A percentile compares a stretch with the other conserved stretches of the same genome.
Conservation (phyloP, 2,797 vertebrate genomes). For the Leptodactylus fallax region DNA sequence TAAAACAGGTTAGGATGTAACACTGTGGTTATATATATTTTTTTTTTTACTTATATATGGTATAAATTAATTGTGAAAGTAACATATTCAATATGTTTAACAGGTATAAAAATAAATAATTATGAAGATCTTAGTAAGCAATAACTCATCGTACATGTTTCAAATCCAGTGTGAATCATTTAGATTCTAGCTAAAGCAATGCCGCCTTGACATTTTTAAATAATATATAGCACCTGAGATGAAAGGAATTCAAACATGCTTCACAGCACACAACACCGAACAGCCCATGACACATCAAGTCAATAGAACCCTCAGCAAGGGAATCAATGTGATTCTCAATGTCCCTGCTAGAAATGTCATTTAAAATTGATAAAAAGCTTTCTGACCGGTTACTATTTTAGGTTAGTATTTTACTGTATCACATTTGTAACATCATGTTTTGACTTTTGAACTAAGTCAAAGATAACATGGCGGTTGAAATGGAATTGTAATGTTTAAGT, state of each 20-base stretch:
- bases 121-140: constrained; percentile 65
- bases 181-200: constrained; percentile 69
- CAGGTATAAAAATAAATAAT: constrained; percentile 64
- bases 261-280: constrained; percentile 70
- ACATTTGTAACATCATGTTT: constrained; percentile 55
- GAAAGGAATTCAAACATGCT: constrained; percentile 73
- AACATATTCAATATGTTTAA: constrained; percentile 45
- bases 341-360: constrained; percentile 69
- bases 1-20: no score
- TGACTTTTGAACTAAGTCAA: constrained; percentile 62
- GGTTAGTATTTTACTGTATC: constrained; percentile 64
- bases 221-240: constrained; percentile 75
- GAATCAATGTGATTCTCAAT: constrained; percentile 69
- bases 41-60: no score
- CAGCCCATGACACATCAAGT: constrained; percentile 67
- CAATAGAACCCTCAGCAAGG: constrained; percentile 68
- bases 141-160: constrained; percentile 65
- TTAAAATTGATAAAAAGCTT: constrained; percentile 73
- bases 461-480: constrained; percentile 52
- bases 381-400: constrained; percentile 67
- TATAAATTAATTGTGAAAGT: not conserved
- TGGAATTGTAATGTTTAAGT: constrained; percentile 60
- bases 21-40: no score
- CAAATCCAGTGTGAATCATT: constrained; percentile 68
- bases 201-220: constrained; percentile 78